Conservation (phyloP, 2,113 vertebrate species). For the Ramphastos sulfuratus region DNA sequence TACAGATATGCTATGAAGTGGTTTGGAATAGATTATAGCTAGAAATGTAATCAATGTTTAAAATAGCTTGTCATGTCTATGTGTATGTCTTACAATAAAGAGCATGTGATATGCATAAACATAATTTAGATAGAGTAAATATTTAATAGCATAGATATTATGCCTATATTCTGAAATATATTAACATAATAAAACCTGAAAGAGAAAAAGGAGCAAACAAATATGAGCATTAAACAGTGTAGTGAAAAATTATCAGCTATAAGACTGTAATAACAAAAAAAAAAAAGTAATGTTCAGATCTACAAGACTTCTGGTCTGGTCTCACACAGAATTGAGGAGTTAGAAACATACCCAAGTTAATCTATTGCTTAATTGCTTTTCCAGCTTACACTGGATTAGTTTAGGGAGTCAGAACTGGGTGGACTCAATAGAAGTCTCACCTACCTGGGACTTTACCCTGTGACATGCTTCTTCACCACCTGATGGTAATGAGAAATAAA, state of each 20-base stretch:
- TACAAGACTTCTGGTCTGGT: background rate
- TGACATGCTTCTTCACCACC: accelerated
- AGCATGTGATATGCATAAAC: background rate
- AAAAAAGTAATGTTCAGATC: background rate
- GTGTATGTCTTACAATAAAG: background rate
- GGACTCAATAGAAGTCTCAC: background rate
- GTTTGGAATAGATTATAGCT: background rate
- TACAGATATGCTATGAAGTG: background rate
- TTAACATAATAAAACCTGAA: background rate
- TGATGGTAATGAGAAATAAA: background rate
- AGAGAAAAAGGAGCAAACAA: background rate
- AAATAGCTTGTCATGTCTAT: background rate
- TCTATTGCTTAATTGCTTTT: background rate
- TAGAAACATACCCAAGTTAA: background rate
- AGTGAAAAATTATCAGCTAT: background rate
- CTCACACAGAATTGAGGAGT: background rate
- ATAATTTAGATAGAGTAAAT: background rate
- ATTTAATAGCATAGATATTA: background rate
- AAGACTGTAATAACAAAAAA: background rate
- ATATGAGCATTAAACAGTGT: background rate
- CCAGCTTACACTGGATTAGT: background rate
- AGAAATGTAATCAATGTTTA: background rate
- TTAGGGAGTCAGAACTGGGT: background rate
- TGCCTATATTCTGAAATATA: background rate
- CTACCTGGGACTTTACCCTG: background rate